Base-by-base conservation (phyloP, 2,797 vertebrate genomes). In the Ataeniobius toweri region DNA sequence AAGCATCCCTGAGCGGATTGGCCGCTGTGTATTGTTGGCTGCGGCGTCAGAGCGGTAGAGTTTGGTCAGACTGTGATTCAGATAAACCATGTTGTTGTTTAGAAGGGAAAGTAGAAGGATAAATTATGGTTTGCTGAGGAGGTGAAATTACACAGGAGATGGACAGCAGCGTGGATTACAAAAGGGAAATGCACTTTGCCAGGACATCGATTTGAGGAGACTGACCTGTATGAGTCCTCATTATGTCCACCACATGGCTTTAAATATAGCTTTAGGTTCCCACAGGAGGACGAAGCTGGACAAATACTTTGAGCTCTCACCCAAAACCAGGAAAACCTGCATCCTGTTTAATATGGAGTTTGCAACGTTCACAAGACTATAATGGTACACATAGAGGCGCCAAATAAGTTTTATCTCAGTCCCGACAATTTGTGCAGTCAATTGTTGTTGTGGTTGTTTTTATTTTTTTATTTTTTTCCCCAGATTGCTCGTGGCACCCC, bases 391-490 rank as follows among this genome's bases (percentile, higher is more conserved):
- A 88, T 59, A 83, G 73, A 83, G 77, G 83, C 22, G 84, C 89
- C 88, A 93, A 88, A 90, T 89, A 83, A 88, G 84, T 92, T 93
- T 88, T 53, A 88, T 92, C 90, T 86, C 85, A 75, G 39, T 83
- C 88, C 89, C 86, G 48, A 71, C 86, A 88, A 92, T 94, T 93
- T 94, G 92, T 94, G 90, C 86, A 89, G 88, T 91, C 82, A 91
- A 92, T 93, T 93, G 91, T 90, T 89, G 84, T 85, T 90, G 80
- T 86, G 87, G 82, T 86, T 79, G 71, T 86, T 74, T n/a, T 51
- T 58, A 44, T 79, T 22, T 72, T 24, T 59, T 73, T 70, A 72
- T 82, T 63, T 46, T 72, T 76, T 82, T 73, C 77, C 69, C n/a
- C 77, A 74, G 78, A 91, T 92, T 77, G 91, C 92, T 94, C 67